Conservation (phyloP, 2,888 invertebrate species). For the Alloplasta piceator region DNA sequence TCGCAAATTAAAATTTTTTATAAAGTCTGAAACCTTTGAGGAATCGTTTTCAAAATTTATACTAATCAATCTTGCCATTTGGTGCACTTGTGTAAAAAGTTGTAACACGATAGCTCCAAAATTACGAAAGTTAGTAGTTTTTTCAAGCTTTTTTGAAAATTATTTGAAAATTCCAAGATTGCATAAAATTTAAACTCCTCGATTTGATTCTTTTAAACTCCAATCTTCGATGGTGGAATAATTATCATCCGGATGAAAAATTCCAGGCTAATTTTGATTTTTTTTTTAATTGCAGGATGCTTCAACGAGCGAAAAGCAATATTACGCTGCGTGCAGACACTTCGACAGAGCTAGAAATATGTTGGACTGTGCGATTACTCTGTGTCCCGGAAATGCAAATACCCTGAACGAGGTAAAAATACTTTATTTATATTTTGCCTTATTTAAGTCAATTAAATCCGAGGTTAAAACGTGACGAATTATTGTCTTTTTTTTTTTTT, state of each 20-base stretch:
- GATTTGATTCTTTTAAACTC: no score
- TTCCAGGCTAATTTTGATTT: constrained; percentile 29
- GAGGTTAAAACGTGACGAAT: no score
- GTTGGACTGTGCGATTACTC: constrained; percentile 92
- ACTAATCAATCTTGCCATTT: no score
- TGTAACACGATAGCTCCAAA: no score
- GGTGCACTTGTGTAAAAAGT: no score
- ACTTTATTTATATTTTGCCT: background rate
- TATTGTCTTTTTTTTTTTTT: constrained; percentile 73
- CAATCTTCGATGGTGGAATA: background rate
- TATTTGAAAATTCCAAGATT: no score
- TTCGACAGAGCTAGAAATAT: constrained; percentile 95
- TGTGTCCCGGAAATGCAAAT: constrained; percentile 87
- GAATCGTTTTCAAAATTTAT: no score
- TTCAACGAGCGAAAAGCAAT: constrained; percentile 83
- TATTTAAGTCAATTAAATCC: background rate
- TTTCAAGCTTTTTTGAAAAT: no score
- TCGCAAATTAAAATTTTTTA: no score
- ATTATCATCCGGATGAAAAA: background rate
- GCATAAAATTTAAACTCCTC: no score
- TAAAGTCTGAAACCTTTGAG: no score
- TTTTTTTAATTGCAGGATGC: constrained; percentile 76
- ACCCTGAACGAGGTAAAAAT: constrained; percentile 79
- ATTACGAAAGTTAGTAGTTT: no score
- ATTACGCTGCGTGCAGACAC: constrained; percentile 94